Evolutionary conservation across 2,888 invertebrate genomes (phyloP).

Genomic region (Serrognathus titanus): DNA sequence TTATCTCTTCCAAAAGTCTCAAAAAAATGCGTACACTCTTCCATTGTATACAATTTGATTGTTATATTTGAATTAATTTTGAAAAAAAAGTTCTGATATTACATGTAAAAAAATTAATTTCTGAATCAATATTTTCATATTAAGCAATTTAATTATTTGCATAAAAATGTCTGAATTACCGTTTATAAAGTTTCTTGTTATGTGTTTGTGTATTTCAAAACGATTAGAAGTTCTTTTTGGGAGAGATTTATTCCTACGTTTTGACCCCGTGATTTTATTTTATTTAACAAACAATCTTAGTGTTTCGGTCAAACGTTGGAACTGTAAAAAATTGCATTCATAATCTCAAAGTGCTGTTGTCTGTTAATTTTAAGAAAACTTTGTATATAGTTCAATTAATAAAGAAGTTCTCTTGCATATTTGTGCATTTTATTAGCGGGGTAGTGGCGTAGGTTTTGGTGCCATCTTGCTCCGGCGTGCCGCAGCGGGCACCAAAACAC

Average conservation of each 20-base stretch:
- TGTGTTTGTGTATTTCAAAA: too few species aligned
- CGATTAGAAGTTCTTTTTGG: constrained; percentile 5
- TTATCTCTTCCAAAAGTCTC: constrained; percentile 13
- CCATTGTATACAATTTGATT: background rate
- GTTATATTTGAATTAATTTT: background rate
- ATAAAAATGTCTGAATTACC: too few species aligned
- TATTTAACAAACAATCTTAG: background rate
- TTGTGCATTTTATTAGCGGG: constrained; percentile 48
- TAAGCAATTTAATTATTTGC: too few species aligned
- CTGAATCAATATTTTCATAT: too few species aligned
- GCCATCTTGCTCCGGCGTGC: constrained; percentile 51
- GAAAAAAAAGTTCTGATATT: too few species aligned
- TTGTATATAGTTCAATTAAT: constrained; percentile 38
- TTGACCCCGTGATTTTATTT: too few species aligned
- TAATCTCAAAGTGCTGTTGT: constrained; percentile 28
- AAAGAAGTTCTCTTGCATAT: constrained; percentile 51
- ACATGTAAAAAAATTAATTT: too few species aligned
- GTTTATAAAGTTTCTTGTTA: too few species aligned
- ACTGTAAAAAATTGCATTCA: constrained; percentile 12
- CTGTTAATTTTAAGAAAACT: constrained; percentile 29
- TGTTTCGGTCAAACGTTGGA: background rate
- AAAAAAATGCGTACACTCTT: background rate
- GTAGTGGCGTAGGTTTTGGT: constrained; percentile 58
- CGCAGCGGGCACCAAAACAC: constrained; percentile 52
- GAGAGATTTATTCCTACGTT: constrained; percentile 6